phyloP scores from a whole-genome alignment of 2,113 vertebrate genomes.

The Rhinopomastus cyanomelas region DNA sequence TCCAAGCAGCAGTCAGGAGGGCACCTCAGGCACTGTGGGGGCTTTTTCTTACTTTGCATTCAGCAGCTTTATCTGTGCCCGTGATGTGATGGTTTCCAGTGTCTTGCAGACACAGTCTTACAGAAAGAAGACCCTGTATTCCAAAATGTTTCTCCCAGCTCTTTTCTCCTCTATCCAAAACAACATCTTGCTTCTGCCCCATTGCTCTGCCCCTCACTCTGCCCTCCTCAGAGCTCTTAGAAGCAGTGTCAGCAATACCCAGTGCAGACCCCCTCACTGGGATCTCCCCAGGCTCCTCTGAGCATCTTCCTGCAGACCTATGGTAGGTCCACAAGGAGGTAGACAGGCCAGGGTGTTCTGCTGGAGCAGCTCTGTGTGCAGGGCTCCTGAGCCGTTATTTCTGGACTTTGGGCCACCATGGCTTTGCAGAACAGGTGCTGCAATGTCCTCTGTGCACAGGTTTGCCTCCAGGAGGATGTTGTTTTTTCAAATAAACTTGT shows the following conservation, averaged over 20 bases:
- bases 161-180: background rate
- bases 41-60: background rate
- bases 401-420: background rate
- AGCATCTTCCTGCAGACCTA: background rate
- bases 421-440: background rate
- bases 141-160: background rate
- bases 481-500: conserved; percentile 39
- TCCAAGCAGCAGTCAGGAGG: background rate
- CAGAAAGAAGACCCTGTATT: background rate
- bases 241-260: background rate
- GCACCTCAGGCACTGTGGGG: background rate
- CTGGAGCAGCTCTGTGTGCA: background rate
- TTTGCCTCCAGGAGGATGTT: conserved; percentile 1
- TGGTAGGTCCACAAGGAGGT: background rate
- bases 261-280: background rate
- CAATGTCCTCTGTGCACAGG: background rate
- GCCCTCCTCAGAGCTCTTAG: background rate
- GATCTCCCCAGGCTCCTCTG: background rate
- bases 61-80: background rate
- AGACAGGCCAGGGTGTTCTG: background rate
- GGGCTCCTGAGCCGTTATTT: background rate
- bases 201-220: background rate
- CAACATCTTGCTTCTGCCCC: background rate
- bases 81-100: background rate
- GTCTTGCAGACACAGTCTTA: background rate